Base-by-base conservation (phyloP, 2,113 vertebrate genomes). In the Rutilus rutilus region DNA sequence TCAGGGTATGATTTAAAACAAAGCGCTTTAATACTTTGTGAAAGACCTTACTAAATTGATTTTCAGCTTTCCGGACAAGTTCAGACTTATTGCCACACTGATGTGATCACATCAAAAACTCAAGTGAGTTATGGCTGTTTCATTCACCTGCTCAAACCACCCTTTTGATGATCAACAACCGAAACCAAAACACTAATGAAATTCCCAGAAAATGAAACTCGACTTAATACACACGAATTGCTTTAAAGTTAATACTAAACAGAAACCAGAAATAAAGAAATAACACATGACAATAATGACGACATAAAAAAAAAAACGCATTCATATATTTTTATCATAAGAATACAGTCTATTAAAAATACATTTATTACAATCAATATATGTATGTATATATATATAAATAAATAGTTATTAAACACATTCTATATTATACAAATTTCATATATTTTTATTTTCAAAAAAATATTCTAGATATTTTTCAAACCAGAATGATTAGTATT, bases 51-150 rank as follows among this genome's bases (percentile, higher is more conserved):
- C 36, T 74, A 74, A 74, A 47, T 9, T 50, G 42, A 74, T 47
- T 75, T 47, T 0, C n/a, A 17, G 42, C 10, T 75, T 50, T 47
- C 1, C 0, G 6, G 23, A 47, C n/a, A 50, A 47, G 71, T 75
- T 75, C 39, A 75, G n/a, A 9, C 14, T 27, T 75, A 74, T 45
- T 47, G 71, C 42, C 42, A 75, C 71, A 17, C 39, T 75, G 42
- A 75, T 75, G 23, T 27, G n/a, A 50, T 75, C 27, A 75, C n/a
- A 50, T 75, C n/a, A 50, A 75, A 75, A 75, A 42, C 71, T 47
- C 42, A 50, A 47, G 71, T 75, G 71, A 27, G 42, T 75, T 27
- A 25, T 11, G 1, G n/a, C n/a, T 2, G 1, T 27, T 75, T 75
- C n/a, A 27, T 50, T 27, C 42, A 50, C n/a, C 73, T 50, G 6